Conservation (phyloP, 2,888 invertebrate genomes). For the Hedychridium roseum region DNA sequence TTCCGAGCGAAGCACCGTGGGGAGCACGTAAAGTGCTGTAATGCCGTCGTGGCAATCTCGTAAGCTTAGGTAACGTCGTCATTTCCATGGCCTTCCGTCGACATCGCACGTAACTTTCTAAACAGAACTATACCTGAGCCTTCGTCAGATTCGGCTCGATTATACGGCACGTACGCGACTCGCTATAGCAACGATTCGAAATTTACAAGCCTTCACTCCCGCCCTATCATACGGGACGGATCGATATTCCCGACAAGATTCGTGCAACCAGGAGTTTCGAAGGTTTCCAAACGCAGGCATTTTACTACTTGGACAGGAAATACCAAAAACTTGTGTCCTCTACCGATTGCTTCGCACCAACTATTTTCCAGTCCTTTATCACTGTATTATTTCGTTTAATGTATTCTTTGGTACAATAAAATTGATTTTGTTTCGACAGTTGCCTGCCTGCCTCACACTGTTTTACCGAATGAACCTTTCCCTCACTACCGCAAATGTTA, state of each 20-base stretch:
- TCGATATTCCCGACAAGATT: conserved; percentile 23
- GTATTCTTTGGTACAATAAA: too few species aligned
- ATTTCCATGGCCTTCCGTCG: conserved; percentile 49
- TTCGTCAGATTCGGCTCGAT: background rate
- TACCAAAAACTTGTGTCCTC: too few species aligned
- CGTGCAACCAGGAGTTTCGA: conserved; percentile 8
- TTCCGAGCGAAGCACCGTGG: background rate
- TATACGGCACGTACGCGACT: background rate
- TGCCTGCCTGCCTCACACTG: too few species aligned
- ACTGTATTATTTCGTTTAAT: too few species aligned
- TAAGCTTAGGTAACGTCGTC: conserved; percentile 40
- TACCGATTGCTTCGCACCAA: too few species aligned
- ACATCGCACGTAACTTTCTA: conserved; percentile 46
- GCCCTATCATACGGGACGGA: conserved; percentile 38
- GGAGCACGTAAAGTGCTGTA: conserved; percentile 17
- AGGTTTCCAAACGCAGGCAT: conserved; percentile 1
- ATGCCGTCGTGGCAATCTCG: conserved; percentile 19
- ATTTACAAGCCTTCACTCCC: conserved; percentile 20
- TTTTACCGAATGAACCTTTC: too few species aligned
- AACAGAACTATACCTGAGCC: conserved; percentile 39
- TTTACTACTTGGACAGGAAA: background rate
- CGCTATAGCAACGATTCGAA: conserved; percentile 13
- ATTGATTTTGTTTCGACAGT: too few species aligned
- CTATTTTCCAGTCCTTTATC: too few species aligned
- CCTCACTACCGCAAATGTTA: too few species aligned